Base-by-base conservation (phyloP, 2,888 invertebrate genomes). In the Ectemnius lituratus region DNA sequence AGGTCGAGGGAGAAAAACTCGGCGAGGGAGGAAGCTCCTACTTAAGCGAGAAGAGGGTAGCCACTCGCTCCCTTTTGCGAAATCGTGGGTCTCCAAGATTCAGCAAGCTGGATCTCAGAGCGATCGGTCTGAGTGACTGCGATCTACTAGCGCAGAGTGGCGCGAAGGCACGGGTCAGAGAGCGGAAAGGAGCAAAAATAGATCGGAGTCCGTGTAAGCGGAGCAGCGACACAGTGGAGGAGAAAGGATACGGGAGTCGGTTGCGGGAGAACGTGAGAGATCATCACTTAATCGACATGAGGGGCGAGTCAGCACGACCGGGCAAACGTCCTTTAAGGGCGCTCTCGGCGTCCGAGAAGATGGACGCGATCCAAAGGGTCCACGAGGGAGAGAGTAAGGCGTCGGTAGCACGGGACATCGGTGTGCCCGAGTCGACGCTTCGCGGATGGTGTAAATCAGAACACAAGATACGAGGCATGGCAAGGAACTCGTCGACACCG, bases 361-460 rank as follows among this genome's bases (percentile, higher is more conserved):
- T 97, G 84, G 94, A 95, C 86, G 96, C 96, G 49, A 95, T 97
- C 83, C 94, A 95, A 85, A 92, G 96, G 79, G 96, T 97, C 59
- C 96, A 96, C 92, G 95, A 95, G 89, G 96, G 96, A 65, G 96
- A 96, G 90, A 96, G 96, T 70, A 96, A 97, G 88, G 96, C 97
- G 2, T 96, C 96, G 0, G 96, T 97, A 1, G 96, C 96, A 1
- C 93, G 96, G 2, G 96, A 96, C 89, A 96, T 96, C 87, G 96
- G 96, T 47, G 96, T 97, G 18, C 96, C 97, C 0, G 97, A 97
- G 90, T 96, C 96, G 2, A 97, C 97, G 8, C 92, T 97, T 16
- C 93, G 97, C 2, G 97, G 97, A 72, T 97, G 97, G 97, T 97
- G 96, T 91, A 97, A 97, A 90, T 95, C 96, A 88, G 96, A 96